phyloP scores from a whole-genome alignment of 2,113 vertebrate genomes.

The Centropristis striata region DNA sequence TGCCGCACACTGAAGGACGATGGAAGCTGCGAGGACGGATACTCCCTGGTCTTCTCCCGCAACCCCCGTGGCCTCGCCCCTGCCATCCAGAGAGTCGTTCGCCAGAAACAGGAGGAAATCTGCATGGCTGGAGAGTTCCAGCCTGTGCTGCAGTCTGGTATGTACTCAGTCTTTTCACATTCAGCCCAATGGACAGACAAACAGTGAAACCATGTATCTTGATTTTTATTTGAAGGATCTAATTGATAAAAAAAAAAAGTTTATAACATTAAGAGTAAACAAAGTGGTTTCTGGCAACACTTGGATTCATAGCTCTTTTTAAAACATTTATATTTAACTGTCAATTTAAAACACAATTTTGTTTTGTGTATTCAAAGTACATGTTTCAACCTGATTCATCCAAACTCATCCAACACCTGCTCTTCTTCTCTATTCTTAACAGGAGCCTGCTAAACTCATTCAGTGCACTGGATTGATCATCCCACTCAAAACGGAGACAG shows the following conservation, averaged over 20 bases:
- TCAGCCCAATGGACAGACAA: not conserved
- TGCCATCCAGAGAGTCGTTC: constrained; percentile 88
- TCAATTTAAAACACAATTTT: not conserved
- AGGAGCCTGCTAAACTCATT: constrained; percentile 76
- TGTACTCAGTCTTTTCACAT: not conserved
- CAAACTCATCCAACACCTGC: not conserved
- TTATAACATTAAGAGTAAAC: not conserved
- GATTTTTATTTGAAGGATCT: not conserved
- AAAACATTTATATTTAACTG: too few species aligned
- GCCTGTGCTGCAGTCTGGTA: constrained; percentile 89
- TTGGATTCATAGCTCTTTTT: too few species aligned
- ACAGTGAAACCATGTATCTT: not conserved
- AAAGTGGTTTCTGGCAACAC: not conserved
- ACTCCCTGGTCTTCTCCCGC: constrained; percentile 91
- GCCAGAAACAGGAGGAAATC: constrained; percentile 92
- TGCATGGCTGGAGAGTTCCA: constrained; percentile 92
- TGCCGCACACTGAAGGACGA: constrained; percentile 91
- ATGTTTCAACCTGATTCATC: not conserved
- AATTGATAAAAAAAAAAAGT: not conserved
- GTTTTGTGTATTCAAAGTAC: not conserved
- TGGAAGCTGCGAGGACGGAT: constrained; percentile 91
- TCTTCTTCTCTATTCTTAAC: constrained; percentile 20
- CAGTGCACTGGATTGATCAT: constrained; percentile 12
- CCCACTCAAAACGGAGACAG: not conserved
- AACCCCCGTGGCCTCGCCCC: constrained; percentile 90